Conservation (phyloP, 2,113 vertebrate species). For the Zonotrichia leucophrys region DNA sequence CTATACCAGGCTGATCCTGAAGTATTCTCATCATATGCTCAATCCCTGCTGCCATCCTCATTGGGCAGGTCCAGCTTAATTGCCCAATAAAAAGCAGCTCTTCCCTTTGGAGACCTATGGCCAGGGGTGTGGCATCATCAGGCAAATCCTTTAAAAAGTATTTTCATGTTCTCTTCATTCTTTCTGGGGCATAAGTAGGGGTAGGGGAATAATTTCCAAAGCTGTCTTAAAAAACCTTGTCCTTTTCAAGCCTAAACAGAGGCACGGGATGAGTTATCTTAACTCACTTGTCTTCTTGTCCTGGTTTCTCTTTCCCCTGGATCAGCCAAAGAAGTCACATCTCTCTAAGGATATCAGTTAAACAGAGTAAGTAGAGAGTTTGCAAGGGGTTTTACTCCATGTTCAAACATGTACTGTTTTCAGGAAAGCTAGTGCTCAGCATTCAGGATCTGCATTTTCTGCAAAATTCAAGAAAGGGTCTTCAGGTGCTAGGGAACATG, state of each 20-base stretch:
- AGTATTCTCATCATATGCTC: not conserved
- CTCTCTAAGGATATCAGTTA: not conserved
- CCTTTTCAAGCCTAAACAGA: not conserved
- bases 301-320: not conserved
- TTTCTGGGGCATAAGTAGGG: not conserved
- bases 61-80: not conserved
- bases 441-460: not conserved
- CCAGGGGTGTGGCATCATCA: not conserved
- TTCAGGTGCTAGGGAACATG: not conserved
- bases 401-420: rapidly evolving
- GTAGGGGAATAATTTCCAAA: not conserved
- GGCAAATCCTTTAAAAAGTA: not conserved
- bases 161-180: not conserved
- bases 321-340: not conserved
- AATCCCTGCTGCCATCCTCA: not conserved
- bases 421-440: not conserved
- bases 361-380: not conserved
- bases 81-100: not conserved
- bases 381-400: not conserved
- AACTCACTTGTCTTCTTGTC: not conserved
- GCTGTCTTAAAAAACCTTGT: not conserved
- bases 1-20: not conserved
- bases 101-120: not conserved
- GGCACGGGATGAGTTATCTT: not conserved
- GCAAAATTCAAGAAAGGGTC: not conserved